Evolutionary conservation across 2,888 invertebrate genomes (phyloP), one percentile per base, ranked within the genome.

Genomic region (Pammene aurita): DNA sequence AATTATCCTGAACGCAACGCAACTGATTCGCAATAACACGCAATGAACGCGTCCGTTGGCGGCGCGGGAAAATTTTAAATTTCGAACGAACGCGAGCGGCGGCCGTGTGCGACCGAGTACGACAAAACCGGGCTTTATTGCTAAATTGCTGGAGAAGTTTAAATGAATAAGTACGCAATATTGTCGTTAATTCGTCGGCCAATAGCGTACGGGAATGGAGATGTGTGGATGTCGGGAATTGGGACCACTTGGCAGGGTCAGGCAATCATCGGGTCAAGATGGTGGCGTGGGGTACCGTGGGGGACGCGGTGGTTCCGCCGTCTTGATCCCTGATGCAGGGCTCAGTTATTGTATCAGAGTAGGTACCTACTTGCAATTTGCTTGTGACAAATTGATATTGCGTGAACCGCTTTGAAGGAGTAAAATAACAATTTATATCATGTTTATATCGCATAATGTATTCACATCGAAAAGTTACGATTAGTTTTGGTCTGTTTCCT

Each of bases 201-300:
- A 92, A 92, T 92, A 70, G 87, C 81, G 80, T 71, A 75, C 75
- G 76, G 73, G 75, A 77, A 79, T 78, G 75, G 72, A 73, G 75
- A 73, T 77, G 81, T 78, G 81, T 83, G 80, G 83, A 82, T 79
- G 85, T 75, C 72, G 79, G 75, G 86, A 90, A 91, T 90, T 92
- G 86, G 85, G 88, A 84, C 84, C 89, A 90, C 87, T 90, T 90
- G 87, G 79, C 86, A 88, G 90, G 92, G 90, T 90, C 91, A 88
- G 77, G 77, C 80, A 82, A 78, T 79, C 80, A 78, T 72, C 79
- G 80, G 85, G 85, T 84, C 85, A 85, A 83, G 84, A 84, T 72
- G 76, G 50, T 54, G n/a, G 64, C 64, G 74, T 65, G 71, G 82
- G 83, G 83, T 84, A 78, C 80, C 71, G 77, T 71, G 68, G 44